Conservation (phyloP, 1,140 invertebrate species). For the Drosophila kurseongensis region DNA sequence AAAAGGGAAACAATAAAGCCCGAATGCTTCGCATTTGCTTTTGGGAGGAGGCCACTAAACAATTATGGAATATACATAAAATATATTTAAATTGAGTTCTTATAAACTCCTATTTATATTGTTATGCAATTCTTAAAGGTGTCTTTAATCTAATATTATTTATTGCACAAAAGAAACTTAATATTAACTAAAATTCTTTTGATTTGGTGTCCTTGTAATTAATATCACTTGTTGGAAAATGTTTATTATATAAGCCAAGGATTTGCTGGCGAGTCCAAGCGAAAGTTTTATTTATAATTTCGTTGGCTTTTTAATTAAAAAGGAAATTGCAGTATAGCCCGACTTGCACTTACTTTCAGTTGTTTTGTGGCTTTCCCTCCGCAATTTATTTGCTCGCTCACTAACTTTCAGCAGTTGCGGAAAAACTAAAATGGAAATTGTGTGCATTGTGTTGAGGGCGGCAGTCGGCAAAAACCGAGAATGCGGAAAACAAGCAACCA, state of each 20-base stretch:
- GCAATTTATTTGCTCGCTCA: slow-evolving; percentile 29
- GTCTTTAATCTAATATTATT: too few relatives aligned
- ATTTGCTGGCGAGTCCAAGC: background rate
- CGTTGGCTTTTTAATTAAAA: slow-evolving; percentile 49
- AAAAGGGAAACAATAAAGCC: slow-evolving; percentile 27
- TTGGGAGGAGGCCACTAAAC: background rate
- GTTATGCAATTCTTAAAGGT: too few relatives aligned
- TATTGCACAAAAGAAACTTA: too few relatives aligned
- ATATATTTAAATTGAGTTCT: too few relatives aligned
- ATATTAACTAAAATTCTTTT: too few relatives aligned
- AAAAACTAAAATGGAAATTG: slow-evolving; percentile 25
- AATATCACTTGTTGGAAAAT: too few relatives aligned
- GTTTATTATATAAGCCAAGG: too few relatives aligned
- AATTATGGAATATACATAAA: background rate
- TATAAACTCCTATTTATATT: too few relatives aligned
- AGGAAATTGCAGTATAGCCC: slow-evolving; percentile 1
- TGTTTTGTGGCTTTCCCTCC: slow-evolving; percentile 29
- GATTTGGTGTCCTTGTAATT: too few relatives aligned
- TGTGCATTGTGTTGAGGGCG: slow-evolving; percentile 30
- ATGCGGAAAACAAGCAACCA: background rate
- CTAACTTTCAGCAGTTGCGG: slow-evolving; percentile 14
- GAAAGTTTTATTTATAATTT: slow-evolving; percentile 13
- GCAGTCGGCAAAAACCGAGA: background rate
- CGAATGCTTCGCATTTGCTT: background rate
- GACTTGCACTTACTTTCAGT: slow-evolving; percentile 14